Evolutionary conservation across 2,888 invertebrate species (phyloP), one percentile per base, ranked within the genome.

Genomic region (Hydrotaea cyrtoneurina): DNA sequence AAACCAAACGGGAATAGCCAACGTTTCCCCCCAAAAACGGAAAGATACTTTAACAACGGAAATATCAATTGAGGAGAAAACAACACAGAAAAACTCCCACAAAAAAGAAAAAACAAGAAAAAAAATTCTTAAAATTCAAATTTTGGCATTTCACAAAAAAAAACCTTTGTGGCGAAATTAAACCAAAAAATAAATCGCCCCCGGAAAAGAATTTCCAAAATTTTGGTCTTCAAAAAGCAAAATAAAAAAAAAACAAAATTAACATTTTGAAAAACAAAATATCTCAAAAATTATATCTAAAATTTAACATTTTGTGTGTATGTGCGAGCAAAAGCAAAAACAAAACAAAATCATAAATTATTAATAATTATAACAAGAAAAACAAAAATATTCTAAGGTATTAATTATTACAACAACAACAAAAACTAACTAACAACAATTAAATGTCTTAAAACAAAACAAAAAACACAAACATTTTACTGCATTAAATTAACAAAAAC

Each of bases 371-470:
- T 15, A 72, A 57, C 23, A 74, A 76, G n/a, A n/a, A 53, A 53
- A 50, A 31, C 76, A 83, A 83, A 71, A 50, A 62, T 80, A 80
- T 85, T 81, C 76, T 83, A 84, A 80, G 57, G 71, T 75, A 83
- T 74, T 74, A 83, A 78, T 75, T 62, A 69, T 69, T 26, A 76
- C 77, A 64, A 69, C 62, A 71, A 72, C 46, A 74, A 66, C 36
- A 71, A 73, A 87, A 86, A 86, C 82, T 86, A 79, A 36, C n/a
- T 82, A 87, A 86, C 57, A 73, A 83, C 87, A 83, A 87, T 84
- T 81, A 72, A 85, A 82, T 80, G 74, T 83, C 59, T 78, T 26
- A n/a, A 43, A 75, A n/a, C 36, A n/a, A n/a, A n/a, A n/a, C n/a
- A n/a, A n/a, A n/a, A 39, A 57, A 39, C 64, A 78, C 21, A 77